Evolutionary conservation across 2,113 vertebrate genomes (phyloP).

Genomic region (Cyprinodon brontotheroides): DNA sequence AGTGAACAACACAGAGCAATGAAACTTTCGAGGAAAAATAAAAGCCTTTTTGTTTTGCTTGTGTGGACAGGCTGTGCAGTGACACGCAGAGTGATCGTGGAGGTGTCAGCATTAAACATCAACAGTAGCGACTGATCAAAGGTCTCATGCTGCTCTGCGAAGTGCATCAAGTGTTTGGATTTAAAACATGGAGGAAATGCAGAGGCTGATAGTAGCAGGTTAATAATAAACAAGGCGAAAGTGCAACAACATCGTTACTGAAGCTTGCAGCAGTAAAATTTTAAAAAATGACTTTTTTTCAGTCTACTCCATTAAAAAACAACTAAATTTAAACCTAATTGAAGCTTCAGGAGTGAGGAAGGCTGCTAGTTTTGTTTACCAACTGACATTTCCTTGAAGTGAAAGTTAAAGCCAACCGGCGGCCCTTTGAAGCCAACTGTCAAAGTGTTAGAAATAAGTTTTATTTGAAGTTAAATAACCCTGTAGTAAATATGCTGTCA

Average conservation of each 20-base stretch:
- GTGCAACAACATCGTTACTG: constrained; percentile 27
- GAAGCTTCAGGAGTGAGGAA: constrained; percentile 24
- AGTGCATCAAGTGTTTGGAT: constrained; percentile 27
- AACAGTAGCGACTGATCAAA: not conserved
- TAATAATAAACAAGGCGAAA: constrained; percentile 54
- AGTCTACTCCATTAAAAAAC: constrained; percentile 22
- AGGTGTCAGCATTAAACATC: not conserved
- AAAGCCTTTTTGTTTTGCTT: not conserved
- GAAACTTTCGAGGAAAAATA: not conserved
- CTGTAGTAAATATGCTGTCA: constrained; percentile 54
- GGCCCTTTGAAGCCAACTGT: not conserved
- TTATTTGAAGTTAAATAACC: not conserved
- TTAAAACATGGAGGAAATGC: constrained; percentile 24
- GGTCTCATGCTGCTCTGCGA: not conserved
- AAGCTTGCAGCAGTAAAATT: constrained; percentile 5
- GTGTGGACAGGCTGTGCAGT: constrained; percentile 6
- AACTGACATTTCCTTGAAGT: not conserved
- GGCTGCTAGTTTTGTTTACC: constrained; percentile 23
- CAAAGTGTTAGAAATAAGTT: constrained; percentile 20
- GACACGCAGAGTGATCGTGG: constrained; percentile 6
- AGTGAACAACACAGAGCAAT: not conserved
- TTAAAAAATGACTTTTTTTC: not conserved
- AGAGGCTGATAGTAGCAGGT: constrained; percentile 31
- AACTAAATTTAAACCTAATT: constrained; percentile 28
- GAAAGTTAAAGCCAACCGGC: not conserved